Evolutionary conservation across 2,888 invertebrate genomes (phyloP), one percentile per base, ranked within the genome.

Genomic region (Megastigmus dorsalis): DNA sequence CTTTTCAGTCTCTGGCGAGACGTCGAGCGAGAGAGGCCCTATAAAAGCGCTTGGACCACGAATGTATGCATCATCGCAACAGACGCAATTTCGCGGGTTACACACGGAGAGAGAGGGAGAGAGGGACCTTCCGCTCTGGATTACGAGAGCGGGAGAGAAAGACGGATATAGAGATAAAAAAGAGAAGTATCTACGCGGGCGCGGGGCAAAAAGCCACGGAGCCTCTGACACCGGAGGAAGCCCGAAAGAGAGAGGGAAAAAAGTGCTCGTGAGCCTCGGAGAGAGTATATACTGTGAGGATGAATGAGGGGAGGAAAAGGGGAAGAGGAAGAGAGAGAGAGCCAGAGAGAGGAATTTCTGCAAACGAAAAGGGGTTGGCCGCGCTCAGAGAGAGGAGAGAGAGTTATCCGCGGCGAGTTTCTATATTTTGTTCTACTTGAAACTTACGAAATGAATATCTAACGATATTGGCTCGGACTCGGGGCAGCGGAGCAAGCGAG

Each of bases 391-490:
- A 43, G 43, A 26, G 55, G 57, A 59, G 60, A n/a, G 67, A 57
- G 80, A 79, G 80, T 80, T 82, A 77, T 80, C 81, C 80, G 80
- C 74, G 77, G 69, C 73, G 79, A 82, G 82, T 83, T 84, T 83
- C 82, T 85, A 84, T 84, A 85, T 86, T 85, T 86, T 84, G 83
- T 85, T 85, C 84, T 84, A 87, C 84, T 87, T 83, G 81, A 87
- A 87, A 86, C 84, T 87, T 86, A 84, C 84, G 84, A 84, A 86
- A 86, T 84, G 85, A 87, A 84, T 86, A 85, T 86, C 86, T 86
- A 85, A 86, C 82, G 85, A 86, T 86, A 87, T 87, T 85, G 85
- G 84, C 81, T 83, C 78, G 80, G n/a, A 75, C 78, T 74, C n/a
- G n/a, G n/a, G n/a, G n/a, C n/a, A n/a, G n/a, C n/a, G n/a, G 80